phyloP scores from a whole-genome alignment of 2,888 invertebrate genomes.

The Cosmorhoe ocellata region DNA sequence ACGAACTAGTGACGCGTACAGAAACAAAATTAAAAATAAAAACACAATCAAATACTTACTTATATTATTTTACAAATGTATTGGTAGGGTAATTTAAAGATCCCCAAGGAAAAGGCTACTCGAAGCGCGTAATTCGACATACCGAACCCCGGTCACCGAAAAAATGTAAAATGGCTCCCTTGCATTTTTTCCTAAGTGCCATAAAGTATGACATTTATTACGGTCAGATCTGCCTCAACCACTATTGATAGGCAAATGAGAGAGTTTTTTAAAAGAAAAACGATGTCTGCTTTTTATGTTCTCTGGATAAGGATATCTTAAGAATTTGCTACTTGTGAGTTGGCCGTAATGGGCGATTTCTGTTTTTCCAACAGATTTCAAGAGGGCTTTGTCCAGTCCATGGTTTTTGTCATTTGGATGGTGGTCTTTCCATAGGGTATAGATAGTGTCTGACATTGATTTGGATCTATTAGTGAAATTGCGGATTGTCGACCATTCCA shows the following conservation, averaged over 20 bases:
- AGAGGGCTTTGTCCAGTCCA: constrained; percentile 21
- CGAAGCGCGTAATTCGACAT: constrained; percentile 76
- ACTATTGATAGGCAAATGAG: constrained; percentile 83
- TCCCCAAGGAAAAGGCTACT: constrained; percentile 73
- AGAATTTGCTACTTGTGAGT: constrained; percentile 58
- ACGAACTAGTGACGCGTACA: too few relatives aligned
- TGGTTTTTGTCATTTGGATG: constrained; percentile 1
- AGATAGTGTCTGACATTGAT: too few relatives aligned
- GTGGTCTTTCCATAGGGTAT: too few relatives aligned
- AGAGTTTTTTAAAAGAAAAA: constrained; percentile 83
- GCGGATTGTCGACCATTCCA: too few relatives aligned
- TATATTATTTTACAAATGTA: constrained; percentile 28
- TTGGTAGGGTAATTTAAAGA: constrained; percentile 56
- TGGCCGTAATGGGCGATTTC: constrained; percentile 57
- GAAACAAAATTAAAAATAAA: not conserved
- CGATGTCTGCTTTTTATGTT: constrained; percentile 83
- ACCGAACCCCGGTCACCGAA: constrained; percentile 76
- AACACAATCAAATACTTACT: not conserved
- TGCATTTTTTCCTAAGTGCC: constrained; percentile 80
- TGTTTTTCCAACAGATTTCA: constrained; percentile 32
- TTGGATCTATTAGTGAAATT: too few relatives aligned
- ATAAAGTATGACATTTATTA: constrained; percentile 83
- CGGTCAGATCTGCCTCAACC: constrained; percentile 82
- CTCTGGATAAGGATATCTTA: constrained; percentile 76
- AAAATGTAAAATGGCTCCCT: constrained; percentile 81